phyloP scores from a whole-genome alignment of 2,113 vertebrate species.

The Gallinago undulata region DNA sequence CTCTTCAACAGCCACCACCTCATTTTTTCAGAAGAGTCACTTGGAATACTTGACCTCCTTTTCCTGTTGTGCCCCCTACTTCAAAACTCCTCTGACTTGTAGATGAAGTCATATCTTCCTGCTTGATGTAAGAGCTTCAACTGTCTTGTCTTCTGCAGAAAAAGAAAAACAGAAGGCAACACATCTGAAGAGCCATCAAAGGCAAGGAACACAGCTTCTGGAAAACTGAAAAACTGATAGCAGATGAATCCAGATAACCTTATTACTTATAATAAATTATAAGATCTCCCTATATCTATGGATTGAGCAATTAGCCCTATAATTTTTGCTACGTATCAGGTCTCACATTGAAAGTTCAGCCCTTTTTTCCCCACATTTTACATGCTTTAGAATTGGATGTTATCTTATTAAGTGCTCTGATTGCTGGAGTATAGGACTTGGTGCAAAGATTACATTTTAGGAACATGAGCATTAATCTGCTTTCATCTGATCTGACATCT shows the following conservation, averaged over 20 bases:
- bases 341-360: neutral
- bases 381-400: neutral
- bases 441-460: neutral
- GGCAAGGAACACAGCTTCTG: neutral
- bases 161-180: no score
- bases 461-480: neutral
- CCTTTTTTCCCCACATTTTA: neutral
- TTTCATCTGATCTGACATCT: neutral
- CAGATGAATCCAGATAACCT: neutral
- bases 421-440: neutral
- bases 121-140: neutral
- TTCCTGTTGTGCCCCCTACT: neutral
- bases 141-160: neutral
- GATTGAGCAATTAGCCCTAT: neutral
- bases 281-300: neutral
- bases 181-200: neutral
- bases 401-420: neutral
- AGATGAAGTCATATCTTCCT: neutral
- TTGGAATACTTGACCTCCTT: neutral
- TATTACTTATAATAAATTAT: neutral
- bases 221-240: neutral
- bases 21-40: neutral
- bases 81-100: neutral
- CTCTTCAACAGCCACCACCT: neutral
- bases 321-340: rapidly evolving